These are phyloP conservation scores for Dryocosmus kuriphilus DNA, from an alignment of 2,888 invertebrate genomes.

Conservation along the genomic window DNA sequence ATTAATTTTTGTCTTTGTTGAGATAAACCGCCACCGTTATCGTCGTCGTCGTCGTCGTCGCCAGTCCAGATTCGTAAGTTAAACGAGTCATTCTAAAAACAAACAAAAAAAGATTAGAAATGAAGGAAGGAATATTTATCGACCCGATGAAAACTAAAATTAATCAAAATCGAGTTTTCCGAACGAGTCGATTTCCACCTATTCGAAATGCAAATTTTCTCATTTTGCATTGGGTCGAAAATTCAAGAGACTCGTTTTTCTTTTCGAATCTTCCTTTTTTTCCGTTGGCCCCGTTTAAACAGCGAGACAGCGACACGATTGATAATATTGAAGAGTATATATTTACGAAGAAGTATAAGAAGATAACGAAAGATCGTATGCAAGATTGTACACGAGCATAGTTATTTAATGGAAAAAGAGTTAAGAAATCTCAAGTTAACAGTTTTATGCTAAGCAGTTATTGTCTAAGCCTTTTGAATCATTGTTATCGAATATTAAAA, in stretches of 20 bases:
- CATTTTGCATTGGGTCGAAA: slow-evolving; percentile 18
- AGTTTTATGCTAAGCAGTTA: slow-evolving; percentile 57
- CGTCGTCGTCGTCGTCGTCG: slow-evolving; percentile 22
- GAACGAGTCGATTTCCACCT: slow-evolving; percentile 1
- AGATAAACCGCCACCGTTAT: slow-evolving; percentile 9
- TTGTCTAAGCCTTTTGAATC: slow-evolving; percentile 60
- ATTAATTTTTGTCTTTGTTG: slow-evolving; percentile 33
- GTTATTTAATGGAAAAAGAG: slow-evolving; percentile 54
- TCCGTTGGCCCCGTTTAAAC: slow-evolving; percentile 22
- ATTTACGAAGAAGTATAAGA: slow-evolving; percentile 48
- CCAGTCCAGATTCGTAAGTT: background rate
- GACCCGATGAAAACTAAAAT: background rate
- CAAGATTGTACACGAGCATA: slow-evolving; percentile 42
- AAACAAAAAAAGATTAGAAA: background rate
- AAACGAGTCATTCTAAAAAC: slow-evolving; percentile 12
- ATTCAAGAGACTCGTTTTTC: slow-evolving; percentile 10
- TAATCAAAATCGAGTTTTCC: background rate
- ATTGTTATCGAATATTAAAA: slow-evolving; percentile 50
- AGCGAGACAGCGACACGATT: slow-evolving; percentile 31
- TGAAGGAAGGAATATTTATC: background rate
- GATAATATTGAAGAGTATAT: slow-evolving; percentile 40
- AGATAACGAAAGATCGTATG: slow-evolving; percentile 55
- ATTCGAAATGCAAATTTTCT: background rate
- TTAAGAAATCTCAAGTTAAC: slow-evolving; percentile 63
- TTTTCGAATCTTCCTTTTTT: slow-evolving; percentile 28